These are phyloP conservation scores for Gavialis gangeticus DNA, from an alignment of 2,113 vertebrate genomes.

Conservation along the genomic window DNA sequence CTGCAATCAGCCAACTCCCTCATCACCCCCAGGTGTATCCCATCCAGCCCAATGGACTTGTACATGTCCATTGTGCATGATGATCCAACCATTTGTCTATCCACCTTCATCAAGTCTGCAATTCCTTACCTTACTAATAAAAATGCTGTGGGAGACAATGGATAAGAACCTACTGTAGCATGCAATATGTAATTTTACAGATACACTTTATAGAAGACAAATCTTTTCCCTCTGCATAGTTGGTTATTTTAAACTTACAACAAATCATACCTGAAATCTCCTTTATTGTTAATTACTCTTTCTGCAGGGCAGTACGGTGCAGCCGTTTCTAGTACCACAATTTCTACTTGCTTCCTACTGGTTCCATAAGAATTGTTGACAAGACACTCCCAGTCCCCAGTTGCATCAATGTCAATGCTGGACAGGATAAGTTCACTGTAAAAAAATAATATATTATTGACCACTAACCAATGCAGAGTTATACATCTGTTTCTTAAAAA, in stretches of 20 bases:
- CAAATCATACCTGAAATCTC: slow-evolving; percentile 90
- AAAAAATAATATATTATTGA: slow-evolving; percentile 24
- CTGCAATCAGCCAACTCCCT: too few species aligned
- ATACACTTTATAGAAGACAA: background rate
- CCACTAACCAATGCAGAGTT: background rate
- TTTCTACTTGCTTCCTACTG: slow-evolving; percentile 86
- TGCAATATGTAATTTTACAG: background rate
- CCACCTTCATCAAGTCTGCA: background rate
- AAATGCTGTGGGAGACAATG: background rate
- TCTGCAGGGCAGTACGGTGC: slow-evolving; percentile 89
- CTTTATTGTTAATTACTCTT: slow-evolving; percentile 90
- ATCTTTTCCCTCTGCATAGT: background rate
- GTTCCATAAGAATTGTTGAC: slow-evolving; percentile 91
- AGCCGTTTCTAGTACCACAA: slow-evolving; percentile 89
- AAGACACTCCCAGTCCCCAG: slow-evolving; percentile 90
- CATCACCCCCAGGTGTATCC: too few species aligned
- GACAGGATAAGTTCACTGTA: slow-evolving; percentile 90
- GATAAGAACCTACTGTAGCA: background rate
- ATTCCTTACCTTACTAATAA: background rate
- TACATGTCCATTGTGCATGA: too few species aligned
- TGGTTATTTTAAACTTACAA: background rate
- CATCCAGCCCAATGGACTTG: too few species aligned
- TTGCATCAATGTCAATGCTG: slow-evolving; percentile 84
- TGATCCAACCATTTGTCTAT: too few species aligned
- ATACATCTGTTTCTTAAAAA: background rate